These are phyloP conservation scores for Nasonia giraulti DNA, from an alignment of 1,140 invertebrate genomes.

Conservation along the genomic window DNA sequence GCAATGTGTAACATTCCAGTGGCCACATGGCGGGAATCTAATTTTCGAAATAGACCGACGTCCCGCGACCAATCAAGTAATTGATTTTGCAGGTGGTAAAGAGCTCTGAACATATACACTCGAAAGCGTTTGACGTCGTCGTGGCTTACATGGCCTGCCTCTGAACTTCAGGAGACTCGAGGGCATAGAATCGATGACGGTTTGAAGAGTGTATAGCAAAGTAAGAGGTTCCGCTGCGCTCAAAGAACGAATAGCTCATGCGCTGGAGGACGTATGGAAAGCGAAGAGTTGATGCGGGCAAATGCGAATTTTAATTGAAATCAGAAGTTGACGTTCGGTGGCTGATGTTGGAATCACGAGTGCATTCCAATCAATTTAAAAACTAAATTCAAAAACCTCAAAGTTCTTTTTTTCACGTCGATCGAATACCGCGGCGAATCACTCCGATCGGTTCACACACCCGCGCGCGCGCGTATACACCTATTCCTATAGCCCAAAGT, in stretches of 20 bases:
- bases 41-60: neutral
- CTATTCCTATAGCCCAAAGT: neutral
- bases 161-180: neutral
- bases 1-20: neutral
- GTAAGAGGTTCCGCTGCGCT: neutral
- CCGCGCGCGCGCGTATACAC: no score
- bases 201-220: neutral
- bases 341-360: neutral
- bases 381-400: no score
- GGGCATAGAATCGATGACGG: neutral
- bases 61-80: slow-evolving; percentile 7
- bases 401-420: no score
- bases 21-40: neutral
- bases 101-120: neutral
- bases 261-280: neutral
- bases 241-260: neutral
- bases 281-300: neutral
- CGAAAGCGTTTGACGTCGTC: slow-evolving; percentile 11
- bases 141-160: neutral
- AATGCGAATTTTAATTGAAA: no score
- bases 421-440: neutral
- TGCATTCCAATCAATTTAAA: no score
- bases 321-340: neutral
- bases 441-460: neutral
- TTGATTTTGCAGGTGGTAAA: neutral